Evolutionary conservation across 2,113 vertebrate genomes (phyloP).

Genomic region (Cinclus mexicanus): DNA sequence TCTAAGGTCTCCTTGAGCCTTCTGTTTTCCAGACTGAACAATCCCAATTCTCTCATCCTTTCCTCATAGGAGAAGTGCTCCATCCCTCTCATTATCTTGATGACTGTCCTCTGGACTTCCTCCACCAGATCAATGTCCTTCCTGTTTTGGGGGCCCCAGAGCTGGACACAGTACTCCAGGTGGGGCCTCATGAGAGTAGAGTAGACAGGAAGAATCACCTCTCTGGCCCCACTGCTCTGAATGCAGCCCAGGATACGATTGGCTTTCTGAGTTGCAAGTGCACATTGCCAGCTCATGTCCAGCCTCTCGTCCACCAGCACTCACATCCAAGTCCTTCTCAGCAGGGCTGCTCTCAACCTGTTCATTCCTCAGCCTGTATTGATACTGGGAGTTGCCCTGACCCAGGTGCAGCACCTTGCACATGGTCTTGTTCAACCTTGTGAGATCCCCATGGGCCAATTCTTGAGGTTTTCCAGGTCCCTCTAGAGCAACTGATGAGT

Average conservation of each 20-base stretch:
- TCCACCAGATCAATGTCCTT: neutral
- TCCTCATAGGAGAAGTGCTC: neutral
- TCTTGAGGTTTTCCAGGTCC: neutral
- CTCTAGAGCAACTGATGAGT: neutral
- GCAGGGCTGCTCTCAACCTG: neutral
- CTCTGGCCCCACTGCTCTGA: neutral
- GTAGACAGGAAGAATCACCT: neutral
- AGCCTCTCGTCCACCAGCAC: neutral
- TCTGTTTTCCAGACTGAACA: too few relatives aligned
- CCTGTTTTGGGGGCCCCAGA: neutral
- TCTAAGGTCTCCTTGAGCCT: too few relatives aligned
- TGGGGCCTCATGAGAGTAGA: neutral
- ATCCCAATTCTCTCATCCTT: too few relatives aligned
- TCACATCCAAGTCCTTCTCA: neutral
- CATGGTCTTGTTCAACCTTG: neutral
- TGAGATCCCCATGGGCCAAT: neutral
- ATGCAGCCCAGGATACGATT: neutral
- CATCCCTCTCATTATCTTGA: neutral
- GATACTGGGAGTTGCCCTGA: neutral
- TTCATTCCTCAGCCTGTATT: neutral
- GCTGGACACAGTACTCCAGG: neutral
- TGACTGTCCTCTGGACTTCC: neutral
- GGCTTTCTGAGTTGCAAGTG: neutral
- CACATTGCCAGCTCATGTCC: neutral
- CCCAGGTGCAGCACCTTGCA: neutral